Percentiles rank a stretch among this genome's conserved stretches.
These are phyloP conservation scores for Chloropsis hardwickii DNA, from an alignment of 2,113 vertebrate genomes.

Conservation along the genomic window DNA sequence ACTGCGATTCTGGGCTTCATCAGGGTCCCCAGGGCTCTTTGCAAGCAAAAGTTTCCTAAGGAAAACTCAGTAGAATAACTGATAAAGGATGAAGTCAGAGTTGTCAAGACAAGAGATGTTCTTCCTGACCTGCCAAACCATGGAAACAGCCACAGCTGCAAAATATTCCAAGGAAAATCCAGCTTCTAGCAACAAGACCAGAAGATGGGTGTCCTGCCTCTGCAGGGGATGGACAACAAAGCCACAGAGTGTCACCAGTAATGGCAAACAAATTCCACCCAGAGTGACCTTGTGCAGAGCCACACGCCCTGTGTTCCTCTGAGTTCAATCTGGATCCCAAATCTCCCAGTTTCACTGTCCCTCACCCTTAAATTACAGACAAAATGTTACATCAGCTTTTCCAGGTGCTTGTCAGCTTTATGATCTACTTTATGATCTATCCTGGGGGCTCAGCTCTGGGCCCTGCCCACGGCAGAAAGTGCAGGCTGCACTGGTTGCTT, in stretches of 20 bases:
- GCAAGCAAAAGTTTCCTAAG: background rate
- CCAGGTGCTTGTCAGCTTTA: background rate
- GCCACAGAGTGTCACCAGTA: background rate
- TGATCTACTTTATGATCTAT: background rate
- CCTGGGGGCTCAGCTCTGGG: background rate
- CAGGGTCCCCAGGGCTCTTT: background rate
- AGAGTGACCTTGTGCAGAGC: too few relatives aligned
- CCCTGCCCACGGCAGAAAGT: background rate
- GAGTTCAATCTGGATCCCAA: background rate
- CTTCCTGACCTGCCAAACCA: background rate
- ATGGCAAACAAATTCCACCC: background rate
- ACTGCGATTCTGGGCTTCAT: background rate
- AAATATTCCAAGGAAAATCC: background rate
- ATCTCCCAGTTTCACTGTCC: background rate
- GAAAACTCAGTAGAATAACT: background rate
- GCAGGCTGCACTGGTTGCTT: background rate
- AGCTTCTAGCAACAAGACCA: background rate
- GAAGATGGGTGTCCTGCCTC: background rate
- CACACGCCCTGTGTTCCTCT: background rate
- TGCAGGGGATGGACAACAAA: background rate
- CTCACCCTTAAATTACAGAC: background rate
- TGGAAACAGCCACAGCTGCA: background rate
- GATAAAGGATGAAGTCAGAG: background rate
- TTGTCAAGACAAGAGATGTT: background rate
- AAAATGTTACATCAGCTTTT: background rate